Percentiles rank a stretch among this genome's conserved stretches.
Evolutionary conservation across 2,113 vertebrate genomes (phyloP).

Genomic region (Perca flavescens): DNA sequence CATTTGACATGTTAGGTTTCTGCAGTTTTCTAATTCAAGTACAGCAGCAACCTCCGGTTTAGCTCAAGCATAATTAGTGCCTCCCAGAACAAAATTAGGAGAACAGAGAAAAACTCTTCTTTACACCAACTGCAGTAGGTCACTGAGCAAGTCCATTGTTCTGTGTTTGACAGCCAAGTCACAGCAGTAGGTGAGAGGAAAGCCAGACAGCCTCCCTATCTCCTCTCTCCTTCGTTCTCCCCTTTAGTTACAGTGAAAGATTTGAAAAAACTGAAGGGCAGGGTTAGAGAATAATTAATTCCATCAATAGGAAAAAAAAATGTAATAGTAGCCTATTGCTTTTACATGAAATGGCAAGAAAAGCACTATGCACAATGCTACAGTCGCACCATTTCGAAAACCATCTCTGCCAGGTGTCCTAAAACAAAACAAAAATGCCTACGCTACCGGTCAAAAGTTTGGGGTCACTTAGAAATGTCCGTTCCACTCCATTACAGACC

Average conservation of each 20-base stretch:
- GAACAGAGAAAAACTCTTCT: background rate
- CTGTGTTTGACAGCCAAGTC: conserved; percentile 48
- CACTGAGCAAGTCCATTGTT: background rate
- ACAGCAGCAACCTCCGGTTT: background rate
- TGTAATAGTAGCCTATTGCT: background rate
- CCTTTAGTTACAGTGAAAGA: background rate
- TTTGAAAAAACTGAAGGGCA: background rate
- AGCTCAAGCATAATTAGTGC: background rate
- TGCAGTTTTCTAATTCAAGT: conserved; percentile 5
- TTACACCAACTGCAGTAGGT: conserved; percentile 6
- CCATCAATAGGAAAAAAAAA: background rate
- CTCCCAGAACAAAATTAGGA: background rate
- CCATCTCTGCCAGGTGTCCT: no score
- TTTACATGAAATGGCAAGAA: background rate
- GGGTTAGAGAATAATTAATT: background rate
- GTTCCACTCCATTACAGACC: no score
- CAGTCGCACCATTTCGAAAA: background rate
- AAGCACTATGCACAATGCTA: background rate
- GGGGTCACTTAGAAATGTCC: no score
- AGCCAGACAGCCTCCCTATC: conserved; percentile 36
- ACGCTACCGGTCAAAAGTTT: no score
- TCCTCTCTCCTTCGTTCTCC: background rate
- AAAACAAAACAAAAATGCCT: background rate
- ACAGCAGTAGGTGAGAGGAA: conserved; percentile 45
- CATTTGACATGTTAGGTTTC: background rate